Base-by-base conservation (phyloP, 2,888 invertebrate genomes). In the Drosophila mimica region DNA sequence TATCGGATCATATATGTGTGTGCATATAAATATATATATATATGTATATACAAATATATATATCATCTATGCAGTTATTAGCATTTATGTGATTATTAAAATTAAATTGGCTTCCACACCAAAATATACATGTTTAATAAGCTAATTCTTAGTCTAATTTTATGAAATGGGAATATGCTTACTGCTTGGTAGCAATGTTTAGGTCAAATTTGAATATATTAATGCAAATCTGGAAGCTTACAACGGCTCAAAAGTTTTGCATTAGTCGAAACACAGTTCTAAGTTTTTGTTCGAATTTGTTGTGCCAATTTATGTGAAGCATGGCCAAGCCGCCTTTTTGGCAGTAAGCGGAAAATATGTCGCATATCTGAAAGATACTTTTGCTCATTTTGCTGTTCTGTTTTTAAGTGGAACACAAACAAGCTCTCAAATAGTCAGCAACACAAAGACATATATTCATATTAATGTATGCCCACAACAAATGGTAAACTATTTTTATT, bases 401-500 rank as follows among this genome's bases (percentile, higher is more conserved):
- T 74, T 84, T 84, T 88, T 75, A 82, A 90, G 83, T 79, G 88
- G 83, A 82, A 76, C 89, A 87, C 83, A 76, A 85, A 89, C 88
- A 88, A 88, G 80, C 90, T 82, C 82, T 87, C 75, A 87, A 83
- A 87, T 68, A 72, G 73, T 60, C 69, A 68, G 71, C 59, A 67
- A 79, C 67, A 69, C 43, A 78, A 59, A 58, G n/a, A 54, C 30
- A 56, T 33, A 54, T 48, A 54, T 31, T 67, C 36, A 38, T 63
- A 52, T 62, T 53, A 34, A 43, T 33, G 7, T 31, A 64, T 69
- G 53, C 51, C 69, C 46, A 62, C 52, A 61, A 46, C 57, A 64
- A 68, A 59, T 69, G 74, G 58, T 72, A 58, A 85, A 74, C 81
- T 76, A 86, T 86, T 87, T 90, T 86, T 86, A 90, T 90, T 86